Evolutionary conservation across 1,140 invertebrate genomes (phyloP).

Genomic region (Nylanderia fulva): DNA sequence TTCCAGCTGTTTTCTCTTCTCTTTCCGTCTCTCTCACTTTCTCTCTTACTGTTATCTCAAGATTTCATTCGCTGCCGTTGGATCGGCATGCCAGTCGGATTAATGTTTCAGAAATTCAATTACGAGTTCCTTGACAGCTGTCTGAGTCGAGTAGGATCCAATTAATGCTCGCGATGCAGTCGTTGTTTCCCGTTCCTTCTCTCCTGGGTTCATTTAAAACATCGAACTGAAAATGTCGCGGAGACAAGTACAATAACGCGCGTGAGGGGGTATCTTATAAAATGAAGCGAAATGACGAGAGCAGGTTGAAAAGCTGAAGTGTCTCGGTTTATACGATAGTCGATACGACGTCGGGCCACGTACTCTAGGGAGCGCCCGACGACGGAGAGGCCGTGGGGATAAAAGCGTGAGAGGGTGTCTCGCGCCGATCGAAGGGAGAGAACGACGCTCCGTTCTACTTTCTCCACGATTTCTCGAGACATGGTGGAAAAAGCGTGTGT

Average conservation of each 20-base stretch:
- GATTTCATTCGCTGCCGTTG: constrained; percentile 54
- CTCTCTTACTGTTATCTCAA: constrained; percentile 48
- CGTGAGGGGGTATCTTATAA: constrained; percentile 29
- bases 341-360: constrained; percentile 21
- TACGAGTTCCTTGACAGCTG: constrained; percentile 68
- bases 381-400: neutral
- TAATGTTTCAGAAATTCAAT: constrained; percentile 76
- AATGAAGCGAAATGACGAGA: constrained; percentile 57
- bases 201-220: constrained; percentile 18
- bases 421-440: constrained; percentile 44
- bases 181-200: constrained; percentile 7
- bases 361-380: neutral
- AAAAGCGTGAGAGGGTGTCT: neutral
- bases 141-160: constrained; percentile 69
- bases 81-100: constrained; percentile 63
- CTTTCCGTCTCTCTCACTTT: constrained; percentile 25
- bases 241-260: constrained; percentile 41
- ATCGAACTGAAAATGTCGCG: constrained; percentile 34
- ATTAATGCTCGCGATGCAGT: constrained; percentile 74
- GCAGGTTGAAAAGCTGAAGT: constrained; percentile 37
- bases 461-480: constrained; percentile 38
- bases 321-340: constrained; percentile 47
- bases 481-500: constrained; percentile 37
- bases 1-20: constrained; percentile 39
- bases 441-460: constrained; percentile 19